A percentile compares a stretch with the other conserved stretches of the same genome.
These are phyloP conservation scores for Aethes cnicana DNA, from an alignment of 2,888 invertebrate genomes.

Conservation along the genomic window DNA sequence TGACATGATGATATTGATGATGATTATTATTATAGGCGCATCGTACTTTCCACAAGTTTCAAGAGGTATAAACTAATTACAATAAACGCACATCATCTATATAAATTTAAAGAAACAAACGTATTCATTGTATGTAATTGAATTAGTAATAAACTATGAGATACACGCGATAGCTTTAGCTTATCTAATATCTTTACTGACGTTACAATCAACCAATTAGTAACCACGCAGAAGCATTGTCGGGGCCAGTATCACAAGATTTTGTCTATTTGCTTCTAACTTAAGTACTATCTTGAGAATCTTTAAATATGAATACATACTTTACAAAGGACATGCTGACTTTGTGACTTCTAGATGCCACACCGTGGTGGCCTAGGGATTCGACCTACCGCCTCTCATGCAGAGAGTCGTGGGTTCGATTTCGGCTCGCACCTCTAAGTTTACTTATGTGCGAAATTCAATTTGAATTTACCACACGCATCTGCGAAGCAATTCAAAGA, in stretches of 20 bases:
- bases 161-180: constrained; percentile 26
- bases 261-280: constrained; percentile 16
- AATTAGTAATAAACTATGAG: constrained; percentile 29
- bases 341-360: neutral
- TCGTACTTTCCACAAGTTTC: too few species aligned
- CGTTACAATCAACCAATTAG: constrained; percentile 64
- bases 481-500: too few species aligned
- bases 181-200: constrained; percentile 52
- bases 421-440: too few species aligned
- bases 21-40: too few species aligned
- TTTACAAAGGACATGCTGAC: neutral
- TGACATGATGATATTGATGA: too few species aligned
- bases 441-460: too few species aligned
- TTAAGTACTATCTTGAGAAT: constrained; percentile 4
- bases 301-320: neutral
- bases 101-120: neutral
- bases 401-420: too few species aligned
- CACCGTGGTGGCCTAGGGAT: too few species aligned
- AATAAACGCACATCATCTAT: too few species aligned
- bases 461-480: too few species aligned
- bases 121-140: constrained; percentile 39
- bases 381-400: too few species aligned
- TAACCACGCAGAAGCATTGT: constrained; percentile 42
- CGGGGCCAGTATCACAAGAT: constrained; percentile 35
- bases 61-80: too few species aligned